Conservation (phyloP, 2,113 vertebrate genomes). For the Rissa tridactyla region DNA sequence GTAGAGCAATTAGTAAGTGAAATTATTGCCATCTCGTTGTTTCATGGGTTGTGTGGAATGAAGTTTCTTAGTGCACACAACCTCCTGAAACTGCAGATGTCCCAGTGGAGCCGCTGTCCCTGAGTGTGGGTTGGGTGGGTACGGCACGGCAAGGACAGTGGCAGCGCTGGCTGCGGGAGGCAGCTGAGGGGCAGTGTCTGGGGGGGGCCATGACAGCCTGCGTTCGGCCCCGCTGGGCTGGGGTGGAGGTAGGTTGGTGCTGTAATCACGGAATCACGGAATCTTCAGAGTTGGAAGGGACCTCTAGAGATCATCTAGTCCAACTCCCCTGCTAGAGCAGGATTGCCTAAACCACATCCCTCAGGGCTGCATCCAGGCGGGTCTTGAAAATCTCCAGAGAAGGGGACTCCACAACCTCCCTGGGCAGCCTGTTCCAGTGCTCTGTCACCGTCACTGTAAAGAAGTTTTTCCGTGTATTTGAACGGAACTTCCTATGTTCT, state of each 20-base stretch:
- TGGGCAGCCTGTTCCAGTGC: too few relatives aligned
- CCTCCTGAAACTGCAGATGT: accelerated
- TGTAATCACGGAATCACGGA: too few relatives aligned
- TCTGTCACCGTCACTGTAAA: too few relatives aligned
- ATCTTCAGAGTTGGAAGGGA: too few relatives aligned
- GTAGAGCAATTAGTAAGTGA: background rate
- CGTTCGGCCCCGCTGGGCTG: background rate
- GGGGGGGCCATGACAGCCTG: background rate
- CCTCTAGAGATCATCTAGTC: too few relatives aligned
- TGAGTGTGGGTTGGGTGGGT: accelerated
- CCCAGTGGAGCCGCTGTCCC: accelerated
- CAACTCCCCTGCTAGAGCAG: too few relatives aligned
- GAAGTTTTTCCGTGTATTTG: too few relatives aligned
- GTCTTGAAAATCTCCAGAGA: too few relatives aligned
- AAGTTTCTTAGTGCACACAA: background rate
- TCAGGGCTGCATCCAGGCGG: too few relatives aligned
- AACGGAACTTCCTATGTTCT: too few relatives aligned
- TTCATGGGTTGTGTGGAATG: background rate
- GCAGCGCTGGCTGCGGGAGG: background rate
- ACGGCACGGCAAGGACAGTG: accelerated
- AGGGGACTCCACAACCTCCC: too few relatives aligned
- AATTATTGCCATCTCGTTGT: background rate
- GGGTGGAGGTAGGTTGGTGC: background rate
- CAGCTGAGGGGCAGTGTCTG: background rate
- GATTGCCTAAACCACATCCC: too few relatives aligned